These are phyloP conservation scores for Camarhynchus parvulus DNA, from an alignment of 2,113 vertebrate genomes.

Conservation along the genomic window DNA sequence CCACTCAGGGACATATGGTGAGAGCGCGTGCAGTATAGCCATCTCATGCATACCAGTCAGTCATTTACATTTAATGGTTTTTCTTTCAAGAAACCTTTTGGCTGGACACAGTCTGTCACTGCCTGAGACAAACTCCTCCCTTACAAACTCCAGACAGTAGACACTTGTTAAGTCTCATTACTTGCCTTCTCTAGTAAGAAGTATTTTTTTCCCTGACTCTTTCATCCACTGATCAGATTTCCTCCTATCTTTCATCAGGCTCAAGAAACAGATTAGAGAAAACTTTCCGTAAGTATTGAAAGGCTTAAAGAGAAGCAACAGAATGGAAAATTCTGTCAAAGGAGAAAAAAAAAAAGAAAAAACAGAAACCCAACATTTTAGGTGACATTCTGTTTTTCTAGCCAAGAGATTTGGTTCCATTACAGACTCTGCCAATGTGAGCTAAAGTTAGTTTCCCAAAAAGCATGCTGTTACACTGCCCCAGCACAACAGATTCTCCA, in stretches of 20 bases:
- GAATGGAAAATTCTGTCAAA: slow-evolving; percentile 8
- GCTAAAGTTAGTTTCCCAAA: neutral
- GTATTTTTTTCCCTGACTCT: neutral
- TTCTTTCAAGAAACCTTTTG: neutral
- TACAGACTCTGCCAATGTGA: neutral
- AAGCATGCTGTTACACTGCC: neutral
- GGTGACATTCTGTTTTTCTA: neutral
- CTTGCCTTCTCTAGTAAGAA: neutral
- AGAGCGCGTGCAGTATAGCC: neutral
- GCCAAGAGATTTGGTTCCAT: neutral
- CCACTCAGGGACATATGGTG: neutral
- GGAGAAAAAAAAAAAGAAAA: rapidly evolving
- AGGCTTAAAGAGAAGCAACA: neutral
- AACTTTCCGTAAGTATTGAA: neutral
- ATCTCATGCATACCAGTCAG: neutral
- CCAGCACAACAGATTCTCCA: neutral
- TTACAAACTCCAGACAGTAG: neutral
- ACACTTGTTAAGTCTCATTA: neutral
- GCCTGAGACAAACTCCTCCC: neutral
- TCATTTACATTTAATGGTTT: neutral
- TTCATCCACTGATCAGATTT: neutral
- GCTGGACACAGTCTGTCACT: neutral
- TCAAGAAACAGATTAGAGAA: neutral
- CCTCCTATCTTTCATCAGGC: neutral
- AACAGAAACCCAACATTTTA: neutral